Evolutionary conservation across 2,113 vertebrate genomes (phyloP).

Genomic region (Mus musculus): GRCm39 chr1:38847501-38848000

Average conservation of each 20-base stretch:
- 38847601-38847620: background rate
- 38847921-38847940: no score
- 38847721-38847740: background rate
- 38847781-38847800: background rate
- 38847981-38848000: no score
- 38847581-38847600: background rate
- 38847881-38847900: background rate
- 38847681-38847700: background rate
- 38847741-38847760: fast-evolving
- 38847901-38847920: no score
- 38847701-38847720: background rate
- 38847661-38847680: no score
- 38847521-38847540: background rate
- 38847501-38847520: background rate
- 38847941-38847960: no score
- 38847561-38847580: background rate
- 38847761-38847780: no score
- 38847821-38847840: background rate
- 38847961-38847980: no score
- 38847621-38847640: background rate
- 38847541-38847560: background rate
- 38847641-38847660: background rate
- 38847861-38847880: background rate
- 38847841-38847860: background rate
- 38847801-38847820: no score